Base-by-base conservation (phyloP, 1,140 invertebrate species). In the Spodoptera frugiperda region DNA sequence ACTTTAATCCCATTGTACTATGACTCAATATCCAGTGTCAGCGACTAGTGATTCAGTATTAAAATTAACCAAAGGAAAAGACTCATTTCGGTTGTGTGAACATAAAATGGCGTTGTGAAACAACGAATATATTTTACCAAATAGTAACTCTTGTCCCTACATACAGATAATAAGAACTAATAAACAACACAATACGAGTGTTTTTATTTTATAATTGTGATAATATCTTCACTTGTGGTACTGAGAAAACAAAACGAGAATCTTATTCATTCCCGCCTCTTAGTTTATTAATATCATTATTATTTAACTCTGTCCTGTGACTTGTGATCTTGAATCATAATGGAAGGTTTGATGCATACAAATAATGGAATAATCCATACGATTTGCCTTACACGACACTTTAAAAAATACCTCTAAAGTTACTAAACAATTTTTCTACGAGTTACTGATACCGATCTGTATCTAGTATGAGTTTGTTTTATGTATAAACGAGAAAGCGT, bases 261-360 rank as follows among this genome's bases (percentile, higher is more conserved):
- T 86, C 77, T 82, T 79, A 49, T 83, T 87, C 83, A 88, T 89
- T 88, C 86, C 86, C 86, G 89, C 87, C 90, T 91, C 86, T 87
- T 89, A 79, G 21, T 82, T 84, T 83, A 78, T 81, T 86, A 78
- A 80, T 83, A 80, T 84, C 79, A 79, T 87, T 71, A 79, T 76
- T 77, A 82, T 54, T 51, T 65, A 78, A 80, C 84, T 90, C 85
- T 91, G 88, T 87, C 86, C 88, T 84, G 74, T 14, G 19, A 21
- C 46, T 68, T 33, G 17, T 33, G 25, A 25, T 53, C 48, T 33
- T 19, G 33, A 19, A 19, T 11, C 17, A 65, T 48, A 17, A 44
- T 17, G 15, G 30, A 63, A 49, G 19, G 21, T 30, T 49, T n/a
- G 19, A 51, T 4, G 9, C 14, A 25, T 63, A n/a, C 15, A 5